Conservation (phyloP, 1,140 invertebrate genomes). For the Saccostrea cuccullata region DNA sequence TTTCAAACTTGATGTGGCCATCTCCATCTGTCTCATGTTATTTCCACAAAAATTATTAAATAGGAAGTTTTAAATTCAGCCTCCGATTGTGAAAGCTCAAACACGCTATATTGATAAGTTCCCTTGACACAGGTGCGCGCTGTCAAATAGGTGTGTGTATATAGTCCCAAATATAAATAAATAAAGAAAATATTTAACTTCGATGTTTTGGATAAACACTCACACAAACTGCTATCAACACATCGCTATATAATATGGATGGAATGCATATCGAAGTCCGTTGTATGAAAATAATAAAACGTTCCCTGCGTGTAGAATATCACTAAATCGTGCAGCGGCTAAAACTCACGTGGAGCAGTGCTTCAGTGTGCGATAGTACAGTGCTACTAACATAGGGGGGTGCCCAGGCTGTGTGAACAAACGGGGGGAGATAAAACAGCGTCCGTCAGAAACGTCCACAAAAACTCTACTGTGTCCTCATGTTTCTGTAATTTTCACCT, state of each 20-base stretch:
- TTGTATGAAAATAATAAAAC: neutral
- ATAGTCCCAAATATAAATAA: constrained; percentile 14
- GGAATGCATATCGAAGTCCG: constrained; percentile 28
- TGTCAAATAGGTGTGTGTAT: neutral
- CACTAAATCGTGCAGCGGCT: constrained; percentile 16
- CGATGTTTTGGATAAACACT: neutral
- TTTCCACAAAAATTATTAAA: constrained; percentile 28
- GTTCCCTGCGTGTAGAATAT: constrained; percentile 1
- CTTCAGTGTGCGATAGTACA: neutral
- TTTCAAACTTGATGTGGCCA: constrained; percentile 60
- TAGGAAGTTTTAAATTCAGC: constrained; percentile 12
- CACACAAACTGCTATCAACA: neutral
- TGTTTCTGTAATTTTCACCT: constrained; percentile 42
- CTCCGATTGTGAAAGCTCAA: neutral
- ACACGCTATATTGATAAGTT: neutral
- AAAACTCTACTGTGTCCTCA: constrained; percentile 40
- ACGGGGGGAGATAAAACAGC: constrained; percentile 42
- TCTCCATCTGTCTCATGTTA: constrained; percentile 57
- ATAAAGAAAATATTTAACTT: constrained; percentile 14
- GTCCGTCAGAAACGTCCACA: constrained; percentile 42
- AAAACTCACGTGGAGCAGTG: constrained; percentile 31
- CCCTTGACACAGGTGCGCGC: constrained; percentile 10
- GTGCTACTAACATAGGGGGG: constrained; percentile 7
- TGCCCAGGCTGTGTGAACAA: constrained; percentile 45
- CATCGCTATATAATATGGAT: neutral